Conservation (phyloP, 2,113 vertebrate species). For the Parus major region DNA sequence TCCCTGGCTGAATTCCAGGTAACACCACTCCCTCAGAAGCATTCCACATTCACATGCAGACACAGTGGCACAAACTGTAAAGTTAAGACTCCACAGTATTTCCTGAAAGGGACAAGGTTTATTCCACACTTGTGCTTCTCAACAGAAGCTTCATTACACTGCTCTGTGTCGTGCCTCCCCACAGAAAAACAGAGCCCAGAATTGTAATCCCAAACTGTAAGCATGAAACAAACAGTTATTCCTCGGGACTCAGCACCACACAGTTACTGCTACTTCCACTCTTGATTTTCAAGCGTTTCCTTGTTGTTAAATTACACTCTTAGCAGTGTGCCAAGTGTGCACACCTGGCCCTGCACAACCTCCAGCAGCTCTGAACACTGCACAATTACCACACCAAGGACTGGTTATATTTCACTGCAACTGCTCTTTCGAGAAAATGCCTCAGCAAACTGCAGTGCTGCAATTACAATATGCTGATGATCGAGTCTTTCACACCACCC, state of each 20-base stretch:
- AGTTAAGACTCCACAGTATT: not conserved
- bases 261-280: not conserved
- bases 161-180: no score
- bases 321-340: not conserved
- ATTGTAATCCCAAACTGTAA: not conserved
- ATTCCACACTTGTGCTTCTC: not conserved
- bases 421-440: constrained; percentile 32
- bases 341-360: not conserved
- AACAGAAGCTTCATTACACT: not conserved
- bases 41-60: not conserved
- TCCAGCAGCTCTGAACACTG: constrained; percentile 9
- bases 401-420: constrained; percentile 4
- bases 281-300: not conserved
- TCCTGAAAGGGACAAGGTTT: not conserved
- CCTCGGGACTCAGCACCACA: not conserved
- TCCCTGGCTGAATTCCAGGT: not conserved
- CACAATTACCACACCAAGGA: not conserved
- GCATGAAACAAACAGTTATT: not conserved
- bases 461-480: not conserved
- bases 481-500: not conserved
- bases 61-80: not conserved
- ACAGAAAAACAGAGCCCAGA: not conserved
- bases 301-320: not conserved
- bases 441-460: not conserved
- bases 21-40: not conserved